These are phyloP conservation scores for Copsychus sechellarum DNA, from an alignment of 2,113 vertebrate genomes.

Conservation along the genomic window DNA sequence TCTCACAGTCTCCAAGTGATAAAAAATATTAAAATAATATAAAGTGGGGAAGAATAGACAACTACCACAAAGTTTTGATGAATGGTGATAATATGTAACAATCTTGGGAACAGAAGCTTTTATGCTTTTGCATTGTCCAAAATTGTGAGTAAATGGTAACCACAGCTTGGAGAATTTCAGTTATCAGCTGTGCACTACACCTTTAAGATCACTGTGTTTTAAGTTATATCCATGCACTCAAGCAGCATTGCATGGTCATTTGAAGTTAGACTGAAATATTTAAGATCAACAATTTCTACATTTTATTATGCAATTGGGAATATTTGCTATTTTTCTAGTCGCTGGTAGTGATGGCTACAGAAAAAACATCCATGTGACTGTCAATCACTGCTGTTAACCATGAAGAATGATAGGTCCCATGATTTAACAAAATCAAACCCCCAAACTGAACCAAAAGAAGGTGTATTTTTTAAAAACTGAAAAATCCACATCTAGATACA, in stretches of 20 bases:
- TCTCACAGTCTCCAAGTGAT: background rate
- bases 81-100: constrained; percentile 30
- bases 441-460: background rate
- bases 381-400: background rate
- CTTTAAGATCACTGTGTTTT: background rate
- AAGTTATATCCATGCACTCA: background rate
- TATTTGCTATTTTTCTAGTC: background rate
- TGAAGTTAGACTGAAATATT: background rate
- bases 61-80: background rate
- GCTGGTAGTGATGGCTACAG: background rate
- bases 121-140: background rate
- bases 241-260: background rate
- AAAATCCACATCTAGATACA: background rate
- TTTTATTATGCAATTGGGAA: background rate
- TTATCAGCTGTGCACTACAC: background rate
- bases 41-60: background rate
- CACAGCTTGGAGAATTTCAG: background rate
- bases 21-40: constrained; percentile 25
- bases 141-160: background rate
- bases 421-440: background rate
- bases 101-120: background rate
- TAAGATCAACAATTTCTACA: background rate
- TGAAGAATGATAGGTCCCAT: background rate
- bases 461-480: background rate
- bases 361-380: background rate